Evolutionary conservation across 2,113 vertebrate genomes (phyloP).

Genomic region (Rhabdomys dilectus): DNA sequence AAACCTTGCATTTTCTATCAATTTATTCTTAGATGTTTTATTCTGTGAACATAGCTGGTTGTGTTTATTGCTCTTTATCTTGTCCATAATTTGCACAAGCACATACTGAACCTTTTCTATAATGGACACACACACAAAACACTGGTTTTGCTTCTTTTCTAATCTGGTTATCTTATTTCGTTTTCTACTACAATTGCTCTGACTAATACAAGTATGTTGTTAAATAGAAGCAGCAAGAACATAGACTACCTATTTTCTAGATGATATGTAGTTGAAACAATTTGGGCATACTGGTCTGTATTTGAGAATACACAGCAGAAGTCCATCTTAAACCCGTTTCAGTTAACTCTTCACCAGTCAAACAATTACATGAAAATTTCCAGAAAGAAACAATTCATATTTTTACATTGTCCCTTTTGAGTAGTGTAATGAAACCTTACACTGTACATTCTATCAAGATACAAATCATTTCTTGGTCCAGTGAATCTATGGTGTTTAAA

Average conservation of each 20-base stretch:
- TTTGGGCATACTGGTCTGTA: neutral
- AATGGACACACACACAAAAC: neutral
- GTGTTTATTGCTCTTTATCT: neutral
- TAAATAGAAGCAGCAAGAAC: neutral
- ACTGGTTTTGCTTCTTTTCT: neutral
- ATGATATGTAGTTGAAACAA: neutral
- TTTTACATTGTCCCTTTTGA: neutral
- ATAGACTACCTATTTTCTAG: neutral
- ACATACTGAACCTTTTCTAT: neutral
- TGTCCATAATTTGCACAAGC: neutral
- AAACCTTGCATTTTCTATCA: neutral
- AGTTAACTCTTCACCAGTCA: neutral
- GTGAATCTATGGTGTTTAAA: neutral
- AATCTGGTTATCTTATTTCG: neutral
- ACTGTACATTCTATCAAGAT: neutral
- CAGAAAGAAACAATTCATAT: neutral
- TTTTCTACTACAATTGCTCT: neutral
- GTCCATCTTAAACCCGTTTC: neutral
- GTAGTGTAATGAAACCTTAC: neutral
- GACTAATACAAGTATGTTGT: neutral
- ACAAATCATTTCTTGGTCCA: neutral
- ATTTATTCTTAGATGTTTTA: neutral
- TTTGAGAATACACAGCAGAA: neutral
- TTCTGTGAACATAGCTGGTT: neutral
- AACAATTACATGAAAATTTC: neutral